Percentiles rank a stretch among this genome's conserved stretches.
Evolutionary conservation across 2,888 invertebrate species (phyloP).

Genomic region (Tetropium fuscum): DNA sequence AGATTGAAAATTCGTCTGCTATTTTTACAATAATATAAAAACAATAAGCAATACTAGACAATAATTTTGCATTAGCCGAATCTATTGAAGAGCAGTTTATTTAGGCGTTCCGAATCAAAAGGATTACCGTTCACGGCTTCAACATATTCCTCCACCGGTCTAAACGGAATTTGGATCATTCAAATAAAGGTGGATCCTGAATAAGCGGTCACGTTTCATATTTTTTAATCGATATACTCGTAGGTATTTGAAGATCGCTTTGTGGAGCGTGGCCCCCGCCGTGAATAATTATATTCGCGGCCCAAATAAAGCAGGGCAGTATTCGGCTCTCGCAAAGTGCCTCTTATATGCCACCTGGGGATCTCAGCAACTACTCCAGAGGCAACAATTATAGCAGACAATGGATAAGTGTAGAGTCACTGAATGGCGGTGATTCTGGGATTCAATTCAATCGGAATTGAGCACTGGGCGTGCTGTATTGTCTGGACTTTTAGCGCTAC

Average conservation of each 20-base stretch:
- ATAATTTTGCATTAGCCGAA: too few relatives aligned
- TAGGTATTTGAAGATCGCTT: constrained; percentile 7
- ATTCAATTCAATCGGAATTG: constrained; percentile 65
- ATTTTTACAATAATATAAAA: too few relatives aligned
- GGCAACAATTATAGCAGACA: constrained; percentile 66
- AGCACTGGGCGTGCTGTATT: constrained; percentile 63
- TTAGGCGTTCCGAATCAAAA: too few relatives aligned
- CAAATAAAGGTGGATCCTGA: not conserved
- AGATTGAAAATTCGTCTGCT: too few relatives aligned
- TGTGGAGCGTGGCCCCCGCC: constrained; percentile 21
- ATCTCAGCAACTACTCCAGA: constrained; percentile 64
- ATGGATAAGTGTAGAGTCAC: constrained; percentile 62
- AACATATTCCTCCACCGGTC: too few relatives aligned
- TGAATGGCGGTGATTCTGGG: constrained; percentile 61
- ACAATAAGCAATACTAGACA: too few relatives aligned
- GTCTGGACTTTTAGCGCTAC: constrained; percentile 58
- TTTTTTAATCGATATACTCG: constrained; percentile 16
- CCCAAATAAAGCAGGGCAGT: constrained; percentile 40
- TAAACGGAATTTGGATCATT: too few relatives aligned
- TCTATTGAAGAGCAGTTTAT: too few relatives aligned
- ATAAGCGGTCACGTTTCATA: not conserved
- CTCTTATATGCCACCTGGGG: constrained; percentile 65
- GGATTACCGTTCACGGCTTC: too few relatives aligned
- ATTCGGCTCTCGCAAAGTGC: constrained; percentile 52
- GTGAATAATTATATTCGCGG: constrained; percentile 41